These are phyloP conservation scores for Entelurus aequoreus DNA, from an alignment of 2,113 vertebrate species.

Conservation along the genomic window DNA sequence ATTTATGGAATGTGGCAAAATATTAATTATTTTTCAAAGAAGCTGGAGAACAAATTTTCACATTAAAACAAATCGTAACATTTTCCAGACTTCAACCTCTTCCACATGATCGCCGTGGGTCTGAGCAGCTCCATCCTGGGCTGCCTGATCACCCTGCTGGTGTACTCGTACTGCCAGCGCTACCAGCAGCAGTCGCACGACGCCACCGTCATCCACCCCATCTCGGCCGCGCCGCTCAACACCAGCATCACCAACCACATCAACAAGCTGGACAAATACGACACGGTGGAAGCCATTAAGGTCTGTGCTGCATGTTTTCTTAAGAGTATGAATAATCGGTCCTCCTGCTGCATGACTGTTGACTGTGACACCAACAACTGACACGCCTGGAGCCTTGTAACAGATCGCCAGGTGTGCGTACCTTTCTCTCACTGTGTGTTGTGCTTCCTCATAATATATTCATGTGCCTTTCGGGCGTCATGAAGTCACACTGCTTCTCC, in stretches of 20 bases:
- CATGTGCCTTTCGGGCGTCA: slow-evolving; percentile 30
- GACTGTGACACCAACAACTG: slow-evolving; percentile 34
- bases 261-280: slow-evolving; percentile 97
- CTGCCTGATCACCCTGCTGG: slow-evolving; percentile 89
- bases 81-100: slow-evolving; percentile 88
- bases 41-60: too few relatives aligned
- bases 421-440: slow-evolving; percentile 37
- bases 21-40: too few relatives aligned
- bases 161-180: slow-evolving; percentile 93
- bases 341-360: slow-evolving; percentile 44
- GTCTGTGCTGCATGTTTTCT: slow-evolving; percentile 62
- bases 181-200: slow-evolving; percentile 95
- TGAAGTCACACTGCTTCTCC: slow-evolving; percentile 9
- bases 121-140: slow-evolving; percentile 94
- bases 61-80: neutral
- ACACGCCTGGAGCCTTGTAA: slow-evolving; percentile 25
- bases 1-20: too few relatives aligned
- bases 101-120: slow-evolving; percentile 96
- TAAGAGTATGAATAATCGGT: slow-evolving; percentile 33
- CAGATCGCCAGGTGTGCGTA: slow-evolving; percentile 31
- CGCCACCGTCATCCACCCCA: slow-evolving; percentile 94
- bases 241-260: slow-evolving; percentile 98
- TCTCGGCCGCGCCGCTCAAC: slow-evolving; percentile 89
- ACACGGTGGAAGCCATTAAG: slow-evolving; percentile 97
- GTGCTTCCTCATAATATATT: slow-evolving; percentile 68